Evolutionary conservation across 2,797 vertebrate genomes (phyloP), one percentile per base, ranked within the genome.

Genomic region (Trachops cirrhosus): DNA sequence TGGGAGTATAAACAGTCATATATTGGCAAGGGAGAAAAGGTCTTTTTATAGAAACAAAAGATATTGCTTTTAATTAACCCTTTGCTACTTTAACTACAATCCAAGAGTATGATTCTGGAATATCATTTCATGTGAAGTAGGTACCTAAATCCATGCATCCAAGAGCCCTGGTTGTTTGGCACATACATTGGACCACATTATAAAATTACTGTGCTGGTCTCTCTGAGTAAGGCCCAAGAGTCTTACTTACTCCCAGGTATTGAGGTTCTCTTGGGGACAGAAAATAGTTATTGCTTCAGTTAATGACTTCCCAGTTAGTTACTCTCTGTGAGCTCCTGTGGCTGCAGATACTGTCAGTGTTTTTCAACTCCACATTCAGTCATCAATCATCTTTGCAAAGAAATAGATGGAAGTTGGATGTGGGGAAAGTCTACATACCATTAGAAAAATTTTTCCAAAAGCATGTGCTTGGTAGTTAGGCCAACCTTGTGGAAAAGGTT

Each of bases 41-140:
- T 88, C 85, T 86, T 71, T 95, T 62, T 44, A 62, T 21, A 77
- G 96, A 93, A 86, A 80, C 50, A 79, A 59, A 71, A 95, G 78
- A 89, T 50, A 86, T 15, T 75, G 86, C 78, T 91, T 96, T 87
- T 96, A 97, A 97, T 87, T 96, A 97, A 96, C 80, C 37, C 88
- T 97, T 96, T 92, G 75, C 48, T 94, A 70, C 44, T 88, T 87
- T 86, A 83, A 10, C 62, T 41, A 16, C 46, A 57, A 84, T 91
- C 79, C 86, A 89, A 44, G 68, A 79, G 6, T 21, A 11, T 21
- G 32, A 46, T 83, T 79, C 39, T 84, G 14, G 18, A 83, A 39
- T 32, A 50, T 50, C 32, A 52, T 85, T 75, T 84, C 71, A 57
- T 75, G 22, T 19, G 59, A 92, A 82, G 37, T 52, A 68, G 32